Percentiles rank a stretch among this genome's conserved stretches.
Evolutionary conservation across 2,888 invertebrate species (phyloP).

Genomic region (Belgica antarctica): DNA sequence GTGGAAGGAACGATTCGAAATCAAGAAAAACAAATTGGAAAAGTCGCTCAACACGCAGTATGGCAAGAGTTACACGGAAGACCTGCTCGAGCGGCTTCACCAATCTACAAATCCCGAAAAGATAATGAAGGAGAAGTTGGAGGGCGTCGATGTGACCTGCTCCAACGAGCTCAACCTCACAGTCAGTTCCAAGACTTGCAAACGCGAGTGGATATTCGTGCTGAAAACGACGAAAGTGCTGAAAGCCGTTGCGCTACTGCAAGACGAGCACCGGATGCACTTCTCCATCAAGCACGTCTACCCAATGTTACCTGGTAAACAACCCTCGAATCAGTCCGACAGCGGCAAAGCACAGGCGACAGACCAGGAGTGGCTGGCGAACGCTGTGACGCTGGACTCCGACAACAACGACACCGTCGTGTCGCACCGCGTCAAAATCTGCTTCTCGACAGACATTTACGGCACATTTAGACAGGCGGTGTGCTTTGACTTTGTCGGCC

Average conservation of each 20-base stretch:
- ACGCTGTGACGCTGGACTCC: neutral
- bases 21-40: conserved; percentile 63
- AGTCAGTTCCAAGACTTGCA: conserved; percentile 62
- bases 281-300: conserved; percentile 61
- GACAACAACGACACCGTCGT: conserved; percentile 21
- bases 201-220: conserved; percentile 63
- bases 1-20: conserved; percentile 71
- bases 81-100: conserved; percentile 64
- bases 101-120: conserved; percentile 63
- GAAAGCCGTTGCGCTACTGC: conserved; percentile 65
- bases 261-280: conserved; percentile 68
- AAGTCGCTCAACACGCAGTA: conserved; percentile 66
- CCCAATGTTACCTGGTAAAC: conserved; percentile 47
- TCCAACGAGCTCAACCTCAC: conserved; percentile 62
- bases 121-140: conserved; percentile 63
- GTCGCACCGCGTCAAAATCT: conserved; percentile 57
- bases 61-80: conserved; percentile 61
- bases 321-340: neutral
- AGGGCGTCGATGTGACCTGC: conserved; percentile 61
- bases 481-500: conserved; percentile 68
- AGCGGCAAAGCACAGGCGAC: conserved; percentile 50
- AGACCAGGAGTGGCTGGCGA: conserved; percentile 59
- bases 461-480: conserved; percentile 74
- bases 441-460: conserved; percentile 69
- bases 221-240: conserved; percentile 58